These are phyloP conservation scores for Corynorhinus townsendii DNA, from an alignment of 2,113 vertebrate species.

Conservation along the genomic window DNA sequence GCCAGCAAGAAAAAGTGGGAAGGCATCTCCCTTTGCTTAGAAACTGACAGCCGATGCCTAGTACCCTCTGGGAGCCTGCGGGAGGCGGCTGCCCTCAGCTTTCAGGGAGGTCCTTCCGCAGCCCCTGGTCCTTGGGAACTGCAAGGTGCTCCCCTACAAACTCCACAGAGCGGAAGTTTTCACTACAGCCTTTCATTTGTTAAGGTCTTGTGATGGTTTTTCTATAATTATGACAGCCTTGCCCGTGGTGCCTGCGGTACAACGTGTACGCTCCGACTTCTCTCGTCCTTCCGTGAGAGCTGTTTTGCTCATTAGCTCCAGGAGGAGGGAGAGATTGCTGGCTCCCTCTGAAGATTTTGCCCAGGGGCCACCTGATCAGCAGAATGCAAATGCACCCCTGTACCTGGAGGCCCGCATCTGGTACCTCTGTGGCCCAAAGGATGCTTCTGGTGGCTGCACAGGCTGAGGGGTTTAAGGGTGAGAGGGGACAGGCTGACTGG, in stretches of 20 bases:
- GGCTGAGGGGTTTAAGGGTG: neutral
- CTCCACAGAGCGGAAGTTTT: neutral
- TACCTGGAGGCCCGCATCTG: neutral
- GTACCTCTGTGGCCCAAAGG: neutral
- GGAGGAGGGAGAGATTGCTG: slow-evolving; percentile 48
- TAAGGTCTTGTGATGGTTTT: slow-evolving; percentile 32
- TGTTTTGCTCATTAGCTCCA: slow-evolving; percentile 66
- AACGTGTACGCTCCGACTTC: neutral
- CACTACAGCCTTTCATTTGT: slow-evolving; percentile 19
- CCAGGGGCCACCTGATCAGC: slow-evolving; percentile 60
- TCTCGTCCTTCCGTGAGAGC: slow-evolving; percentile 55
- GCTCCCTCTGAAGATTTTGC: slow-evolving; percentile 67
- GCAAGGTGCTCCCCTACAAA: neutral
- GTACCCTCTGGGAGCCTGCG: slow-evolving; percentile 59
- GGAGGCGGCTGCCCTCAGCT: slow-evolving; percentile 32
- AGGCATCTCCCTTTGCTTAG: neutral
- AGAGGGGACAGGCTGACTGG: neutral
- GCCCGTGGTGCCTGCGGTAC: neutral
- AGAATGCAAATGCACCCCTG: slow-evolving; percentile 65
- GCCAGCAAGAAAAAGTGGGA: neutral
- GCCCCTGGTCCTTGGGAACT: neutral
- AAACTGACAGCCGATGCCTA: slow-evolving; percentile 68
- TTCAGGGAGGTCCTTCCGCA: neutral
- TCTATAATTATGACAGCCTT: slow-evolving; percentile 62
- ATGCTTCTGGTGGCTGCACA: neutral